Percentiles rank a stretch among this genome's conserved stretches.
Evolutionary conservation across 2,113 vertebrate genomes (phyloP).

Genomic region (Caranx ignobilis): DNA sequence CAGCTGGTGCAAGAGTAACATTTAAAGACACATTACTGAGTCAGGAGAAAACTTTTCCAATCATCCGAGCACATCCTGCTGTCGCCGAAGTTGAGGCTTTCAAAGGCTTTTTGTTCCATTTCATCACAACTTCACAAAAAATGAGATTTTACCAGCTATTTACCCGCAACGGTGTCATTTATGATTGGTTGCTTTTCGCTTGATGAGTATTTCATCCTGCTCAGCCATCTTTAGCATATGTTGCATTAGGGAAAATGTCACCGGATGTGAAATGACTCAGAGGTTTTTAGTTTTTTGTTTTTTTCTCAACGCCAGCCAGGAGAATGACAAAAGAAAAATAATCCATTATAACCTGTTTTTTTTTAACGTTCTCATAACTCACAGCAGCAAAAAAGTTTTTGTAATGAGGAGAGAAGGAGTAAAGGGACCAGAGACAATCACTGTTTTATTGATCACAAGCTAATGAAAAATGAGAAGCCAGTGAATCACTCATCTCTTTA

Average conservation of each 20-base stretch:
- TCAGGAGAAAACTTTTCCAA: neutral
- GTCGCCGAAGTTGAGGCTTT: neutral
- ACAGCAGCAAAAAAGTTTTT: conserved; percentile 14
- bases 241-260: conserved; percentile 39
- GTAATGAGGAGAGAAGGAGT: conserved; percentile 9
- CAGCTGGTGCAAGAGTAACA: neutral
- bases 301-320: conserved; percentile 2
- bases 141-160: neutral
- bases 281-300: conserved; percentile 21
- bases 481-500: conserved; percentile 12
- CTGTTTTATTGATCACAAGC: conserved; percentile 50
- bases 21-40: neutral
- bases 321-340: conserved; percentile 44
- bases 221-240: conserved; percentile 23
- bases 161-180: neutral
- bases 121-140: neutral
- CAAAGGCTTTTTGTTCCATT: neutral
- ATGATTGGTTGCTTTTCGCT: conserved; percentile 6
- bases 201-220: neutral
- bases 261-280: conserved; percentile 16
- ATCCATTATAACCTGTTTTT: conserved; percentile 18
- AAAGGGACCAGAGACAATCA: conserved; percentile 10
- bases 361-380: conserved; percentile 35
- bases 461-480: conserved; percentile 30
- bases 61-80: neutral